phyloP scores from a whole-genome alignment of 1,140 invertebrate species.

The Asobara japonica region DNA sequence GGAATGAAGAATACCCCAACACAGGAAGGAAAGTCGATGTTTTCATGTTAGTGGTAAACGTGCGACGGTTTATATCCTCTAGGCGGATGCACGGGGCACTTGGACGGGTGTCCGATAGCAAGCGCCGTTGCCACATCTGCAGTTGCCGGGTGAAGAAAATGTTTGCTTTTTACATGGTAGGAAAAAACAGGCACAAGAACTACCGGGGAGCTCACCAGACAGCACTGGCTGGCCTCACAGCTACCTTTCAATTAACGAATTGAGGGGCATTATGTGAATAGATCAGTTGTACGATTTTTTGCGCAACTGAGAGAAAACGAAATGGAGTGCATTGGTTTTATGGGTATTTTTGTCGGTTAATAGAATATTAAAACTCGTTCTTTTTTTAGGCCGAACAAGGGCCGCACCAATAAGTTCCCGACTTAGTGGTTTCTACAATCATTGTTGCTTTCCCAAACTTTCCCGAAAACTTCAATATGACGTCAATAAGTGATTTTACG shows the following conservation, averaged over 20 bases:
- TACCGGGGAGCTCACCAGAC: background rate
- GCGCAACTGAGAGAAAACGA: no score
- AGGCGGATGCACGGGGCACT: conserved; percentile 17
- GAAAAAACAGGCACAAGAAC: conserved; percentile 36
- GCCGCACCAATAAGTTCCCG: no score
- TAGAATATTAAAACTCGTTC: no score
- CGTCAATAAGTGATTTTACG: no score
- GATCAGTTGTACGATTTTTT: background rate
- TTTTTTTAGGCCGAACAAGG: no score
- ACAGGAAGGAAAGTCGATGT: background rate
- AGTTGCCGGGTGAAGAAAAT: conserved; percentile 8
- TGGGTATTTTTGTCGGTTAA: no score
- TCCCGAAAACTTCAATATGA: no score
- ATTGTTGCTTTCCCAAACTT: no score
- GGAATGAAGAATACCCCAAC: no score
- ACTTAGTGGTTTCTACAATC: no score
- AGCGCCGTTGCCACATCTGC: conserved; percentile 38
- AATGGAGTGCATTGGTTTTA: no score
- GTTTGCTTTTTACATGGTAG: background rate
- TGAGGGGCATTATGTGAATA: no score
- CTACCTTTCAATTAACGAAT: conserved; percentile 1
- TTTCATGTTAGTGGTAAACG: conserved; percentile 3
- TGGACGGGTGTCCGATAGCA: conserved; percentile 28
- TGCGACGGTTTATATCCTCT: background rate
- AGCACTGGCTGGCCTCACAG: background rate